Base-by-base conservation (phyloP, 2,797 vertebrate species). In the Helicolenus hilgendorfi region DNA sequence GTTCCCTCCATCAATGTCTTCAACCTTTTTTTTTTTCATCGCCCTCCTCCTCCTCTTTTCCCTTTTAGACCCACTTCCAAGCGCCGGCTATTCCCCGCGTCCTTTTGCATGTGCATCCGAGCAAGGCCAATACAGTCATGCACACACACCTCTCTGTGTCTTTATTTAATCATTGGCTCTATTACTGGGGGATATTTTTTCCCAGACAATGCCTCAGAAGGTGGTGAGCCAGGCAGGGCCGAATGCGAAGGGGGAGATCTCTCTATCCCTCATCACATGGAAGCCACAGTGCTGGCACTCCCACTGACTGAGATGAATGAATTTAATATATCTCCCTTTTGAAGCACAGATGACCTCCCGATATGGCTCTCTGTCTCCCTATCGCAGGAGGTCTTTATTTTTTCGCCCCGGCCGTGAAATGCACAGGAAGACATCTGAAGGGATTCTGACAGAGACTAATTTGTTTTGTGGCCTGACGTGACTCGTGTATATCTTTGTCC, bases 81-180 rank as follows among this genome's bases (percentile, higher is more conserved):
- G 65, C 73, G 2, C 69, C 4, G 8, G 18, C 77, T 63, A 20
- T 76, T 72, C 41, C 11, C 49, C 63, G 63, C 53, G 9, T 63
- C 73, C 67, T 68, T 68, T 71, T 77, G 70, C 81, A 78, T 33
- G 76, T 31, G 67, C 73, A 69, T 88, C 88, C 76, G 79, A 79
- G 81, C 90, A 72, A 56, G 27, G 36, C 76, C 64, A 71, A 85
- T 72, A 84, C 45, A 79, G 45, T 38, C 64, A 27, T 14, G 27
- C 82, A 29, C 58, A 58, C 24, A 60, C 26, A 60, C 62, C 45
- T 36, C 83, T 81, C 79, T 91, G 89, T 78, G 89, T 86, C 87
- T 94, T 96, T 95, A 95, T 96, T 97, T 96, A 96, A 97, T 97
- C 96, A 95, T 74, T 88, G 87, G 94, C 90, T 95, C 93, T 91